Conservation (phyloP, 2,113 vertebrate genomes). For the Emydocephalus ijimae region DNA sequence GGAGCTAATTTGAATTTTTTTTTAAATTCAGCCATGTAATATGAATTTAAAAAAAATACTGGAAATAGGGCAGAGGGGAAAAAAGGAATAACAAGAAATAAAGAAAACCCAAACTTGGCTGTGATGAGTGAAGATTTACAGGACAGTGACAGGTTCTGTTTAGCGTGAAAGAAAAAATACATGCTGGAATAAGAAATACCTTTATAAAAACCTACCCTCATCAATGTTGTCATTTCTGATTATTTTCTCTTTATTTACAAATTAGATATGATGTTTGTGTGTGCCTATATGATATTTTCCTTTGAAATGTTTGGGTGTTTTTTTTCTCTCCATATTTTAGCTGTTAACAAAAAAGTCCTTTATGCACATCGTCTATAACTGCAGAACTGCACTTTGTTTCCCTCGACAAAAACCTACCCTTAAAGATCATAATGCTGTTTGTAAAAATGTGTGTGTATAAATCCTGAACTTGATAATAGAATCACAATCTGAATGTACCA, state of each 20-base stretch:
- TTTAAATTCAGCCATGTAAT: not conserved
- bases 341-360: not conserved
- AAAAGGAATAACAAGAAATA: not conserved
- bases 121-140: not conserved
- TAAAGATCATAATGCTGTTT: constrained; percentile 17
- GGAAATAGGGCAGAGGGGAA: not conserved
- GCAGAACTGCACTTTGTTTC: constrained; percentile 19
- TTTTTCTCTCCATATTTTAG: not conserved
- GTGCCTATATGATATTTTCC: not conserved
- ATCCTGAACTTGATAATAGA: not conserved
- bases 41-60: not conserved
- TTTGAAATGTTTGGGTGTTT: not conserved
- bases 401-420: constrained; percentile 2
- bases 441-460: not conserved
- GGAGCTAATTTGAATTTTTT: not conserved
- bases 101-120: not conserved
- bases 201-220: not conserved
- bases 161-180: not conserved
- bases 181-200: not conserved
- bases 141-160: not conserved
- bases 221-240: not conserved
- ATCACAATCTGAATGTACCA: not conserved
- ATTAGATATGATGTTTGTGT: not conserved
- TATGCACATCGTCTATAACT: not conserved
- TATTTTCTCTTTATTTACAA: not conserved